phyloP scores from a whole-genome alignment of 2,888 invertebrate species.

The Athalia circularis region DNA sequence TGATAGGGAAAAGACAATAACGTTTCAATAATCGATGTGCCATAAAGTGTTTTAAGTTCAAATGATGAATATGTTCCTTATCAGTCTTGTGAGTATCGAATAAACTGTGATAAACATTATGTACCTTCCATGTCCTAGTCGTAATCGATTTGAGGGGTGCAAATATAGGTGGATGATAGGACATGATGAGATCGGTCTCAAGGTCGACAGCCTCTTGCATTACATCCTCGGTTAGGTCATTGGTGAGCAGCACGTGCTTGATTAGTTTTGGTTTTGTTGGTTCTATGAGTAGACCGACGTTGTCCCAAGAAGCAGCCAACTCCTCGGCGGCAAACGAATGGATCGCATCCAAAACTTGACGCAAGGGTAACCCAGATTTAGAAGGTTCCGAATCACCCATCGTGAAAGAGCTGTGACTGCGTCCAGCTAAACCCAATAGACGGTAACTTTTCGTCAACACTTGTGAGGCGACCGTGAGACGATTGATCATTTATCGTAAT shows the following conservation, averaged over 20 bases:
- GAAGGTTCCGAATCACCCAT: conserved; percentile 49
- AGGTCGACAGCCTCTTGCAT: conserved; percentile 85
- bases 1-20: conserved; percentile 47
- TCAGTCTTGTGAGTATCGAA: neutral
- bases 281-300: conserved; percentile 93
- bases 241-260: conserved; percentile 86
- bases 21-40: no score
- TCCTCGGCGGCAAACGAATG: conserved; percentile 82
- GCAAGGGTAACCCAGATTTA: conserved; percentile 73
- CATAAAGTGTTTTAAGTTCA: no score
- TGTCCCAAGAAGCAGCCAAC: conserved; percentile 93
- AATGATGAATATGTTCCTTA: neutral
- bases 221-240: conserved; percentile 93
- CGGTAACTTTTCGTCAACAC: neutral
- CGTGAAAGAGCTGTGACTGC: conserved; percentile 11
- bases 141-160: conserved; percentile 87
- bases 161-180: conserved; percentile 98
- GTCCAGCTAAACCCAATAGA: neutral
- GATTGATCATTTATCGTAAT: conserved; percentile 16
- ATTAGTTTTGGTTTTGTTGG: conserved; percentile 78
- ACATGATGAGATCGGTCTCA: conserved; percentile 87
- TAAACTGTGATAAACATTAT: conserved; percentile 17
- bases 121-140: conserved; percentile 80
- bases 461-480: neutral
- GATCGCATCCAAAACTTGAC: conserved; percentile 77